Conservation (phyloP, 1,140 invertebrate genomes). For the Drosophila arizonae region DNA sequence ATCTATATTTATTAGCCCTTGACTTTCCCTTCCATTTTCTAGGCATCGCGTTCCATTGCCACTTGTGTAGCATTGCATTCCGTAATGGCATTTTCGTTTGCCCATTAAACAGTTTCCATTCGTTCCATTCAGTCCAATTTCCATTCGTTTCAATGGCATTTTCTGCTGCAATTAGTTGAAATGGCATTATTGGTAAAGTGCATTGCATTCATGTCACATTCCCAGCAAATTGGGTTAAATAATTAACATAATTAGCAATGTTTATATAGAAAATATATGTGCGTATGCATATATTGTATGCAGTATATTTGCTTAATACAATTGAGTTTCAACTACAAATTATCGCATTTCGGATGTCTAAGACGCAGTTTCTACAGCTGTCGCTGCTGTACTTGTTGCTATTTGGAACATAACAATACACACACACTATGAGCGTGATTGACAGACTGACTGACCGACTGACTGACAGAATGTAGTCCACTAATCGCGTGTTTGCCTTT, state of each 20-base stretch:
- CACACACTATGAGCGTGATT: background rate
- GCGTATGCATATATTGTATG: background rate
- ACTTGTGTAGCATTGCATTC: background rate
- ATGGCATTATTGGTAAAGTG: background rate
- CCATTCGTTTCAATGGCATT: constrained; percentile 1
- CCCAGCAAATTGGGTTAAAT: constrained; percentile 54
- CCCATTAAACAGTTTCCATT: background rate
- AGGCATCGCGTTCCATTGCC: background rate
- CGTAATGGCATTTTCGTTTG: background rate
- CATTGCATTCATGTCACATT: constrained; percentile 20
- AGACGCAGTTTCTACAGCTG: constrained; percentile 52
- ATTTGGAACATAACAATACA: constrained; percentile 52
- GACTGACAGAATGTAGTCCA: background rate
- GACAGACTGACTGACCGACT: constrained; percentile 1
- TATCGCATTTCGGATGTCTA: constrained; percentile 48
- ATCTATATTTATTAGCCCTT: background rate
- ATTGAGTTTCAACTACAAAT: constrained; percentile 46
- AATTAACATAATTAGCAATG: constrained; percentile 53
- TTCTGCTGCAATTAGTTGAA: background rate
- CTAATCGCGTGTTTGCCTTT: constrained; percentile 12
- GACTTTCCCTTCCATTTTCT: constrained; percentile 3
- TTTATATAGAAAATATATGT: background rate
- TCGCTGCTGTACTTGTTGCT: constrained; percentile 38
- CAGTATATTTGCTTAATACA: constrained; percentile 13
- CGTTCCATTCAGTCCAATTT: background rate